Base-by-base conservation (phyloP, 2,113 vertebrate species). In the Semnornis frantzii region DNA sequence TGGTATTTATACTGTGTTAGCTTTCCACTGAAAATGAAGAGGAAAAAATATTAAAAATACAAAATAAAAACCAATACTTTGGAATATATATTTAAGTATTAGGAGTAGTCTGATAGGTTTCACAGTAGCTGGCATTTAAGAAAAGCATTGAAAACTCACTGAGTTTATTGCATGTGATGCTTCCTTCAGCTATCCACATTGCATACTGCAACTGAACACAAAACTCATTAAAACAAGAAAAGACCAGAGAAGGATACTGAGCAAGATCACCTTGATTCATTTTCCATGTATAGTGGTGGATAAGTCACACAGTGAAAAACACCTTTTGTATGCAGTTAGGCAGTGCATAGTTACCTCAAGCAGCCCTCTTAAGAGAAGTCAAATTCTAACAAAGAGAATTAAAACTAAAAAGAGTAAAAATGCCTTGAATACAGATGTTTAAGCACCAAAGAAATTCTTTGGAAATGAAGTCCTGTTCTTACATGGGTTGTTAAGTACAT, bases 11-110 rank as follows among this genome's bases (percentile, higher is more conserved):
- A 55, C 71, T 24, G 57, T 46, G 82, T 72, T 58, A 74, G 7
- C 9, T 71, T 8, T 66, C 1, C 4, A 25, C 6, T 71, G 33
- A 82, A 87, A 52, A 3, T 2, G 9, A 68, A 39, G 7, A 1
- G 4, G 8, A 15, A 33, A 52, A 59, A 46, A 44, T 12, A 50
- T 23, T 23, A 20, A 54, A 54, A 55, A 27, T 27, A 55, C 15
- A 6, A 1, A 3, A 2, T 3, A 2, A 1, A 17, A 8, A 55
- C 30, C 25, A 44, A 28, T 0, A 28, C 20, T 60, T 17, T 6
- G 64, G 19, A 77, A 48, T 30, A 30, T 24, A 15, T 48, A 4
- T 71, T 78, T 50, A 59, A 83, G 62, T 46, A 58, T 0, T 58
- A 8, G 27, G 23, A 37, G 6, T 33, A 54, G 17, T 42, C 50